Evolutionary conservation across 2,113 vertebrate species (phyloP).

Genomic region (Otocyon megalotis): DNA sequence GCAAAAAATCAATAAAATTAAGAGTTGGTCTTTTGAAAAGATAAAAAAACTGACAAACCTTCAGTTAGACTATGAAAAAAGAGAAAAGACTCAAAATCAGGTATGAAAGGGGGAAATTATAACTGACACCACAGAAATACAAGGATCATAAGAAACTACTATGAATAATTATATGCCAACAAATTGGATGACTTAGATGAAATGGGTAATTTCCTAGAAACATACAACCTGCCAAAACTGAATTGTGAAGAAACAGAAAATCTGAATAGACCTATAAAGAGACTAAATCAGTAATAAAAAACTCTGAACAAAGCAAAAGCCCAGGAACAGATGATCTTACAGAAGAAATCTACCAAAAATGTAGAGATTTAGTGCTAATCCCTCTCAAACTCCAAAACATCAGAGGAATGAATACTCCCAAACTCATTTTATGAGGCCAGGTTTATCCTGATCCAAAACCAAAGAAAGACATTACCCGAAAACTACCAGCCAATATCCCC

Average conservation of each 20-base stretch:
- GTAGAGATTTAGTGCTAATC: neutral
- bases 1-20: neutral
- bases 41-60: neutral
- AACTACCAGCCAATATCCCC: neutral
- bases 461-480: neutral
- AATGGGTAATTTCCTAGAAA: constrained; percentile 1
- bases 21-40: neutral
- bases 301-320: neutral
- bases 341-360: neutral
- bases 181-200: neutral
- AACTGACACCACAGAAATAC: neutral
- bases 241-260: neutral
- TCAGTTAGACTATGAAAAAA: neutral
- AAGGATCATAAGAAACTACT: neutral
- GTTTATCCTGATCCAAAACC: neutral
- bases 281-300: neutral
- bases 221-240: neutral
- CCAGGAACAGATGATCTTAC: neutral
- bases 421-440: neutral
- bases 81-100: neutral
- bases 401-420: neutral
- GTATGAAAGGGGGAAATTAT: neutral
- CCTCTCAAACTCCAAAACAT: neutral
- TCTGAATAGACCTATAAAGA: neutral
- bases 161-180: neutral